A percentile compares a stretch with the other conserved stretches of the same genome.
Evolutionary conservation across 2,888 invertebrate genomes (phyloP).

Genomic region (Torymus texanus): DNA sequence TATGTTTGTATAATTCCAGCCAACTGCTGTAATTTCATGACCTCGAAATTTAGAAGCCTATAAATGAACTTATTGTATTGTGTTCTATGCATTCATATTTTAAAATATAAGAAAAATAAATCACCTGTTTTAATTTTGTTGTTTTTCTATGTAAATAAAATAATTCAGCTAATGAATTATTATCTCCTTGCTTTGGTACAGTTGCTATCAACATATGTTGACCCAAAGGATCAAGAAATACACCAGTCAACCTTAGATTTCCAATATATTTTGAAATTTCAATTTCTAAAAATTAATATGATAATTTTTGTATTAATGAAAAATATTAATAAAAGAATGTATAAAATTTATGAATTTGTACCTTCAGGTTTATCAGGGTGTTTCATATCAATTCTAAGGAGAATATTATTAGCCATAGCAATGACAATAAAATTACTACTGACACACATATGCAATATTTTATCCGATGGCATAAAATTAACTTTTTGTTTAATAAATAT

Average conservation of each 20-base stretch:
- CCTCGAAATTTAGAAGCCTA: conserved; percentile 81
- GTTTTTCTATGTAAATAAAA: conserved; percentile 87
- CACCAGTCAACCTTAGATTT: conserved; percentile 79
- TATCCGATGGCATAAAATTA: conserved; percentile 86
- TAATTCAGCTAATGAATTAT: conserved; percentile 82
- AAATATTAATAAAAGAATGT: conserved; percentile 62
- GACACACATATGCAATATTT: conserved; percentile 87
- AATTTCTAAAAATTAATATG: conserved; percentile 80
- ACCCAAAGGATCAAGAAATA: conserved; percentile 92
- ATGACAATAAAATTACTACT: conserved; percentile 89
- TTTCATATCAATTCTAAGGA: conserved; percentile 88
- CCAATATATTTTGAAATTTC: conserved; percentile 81
- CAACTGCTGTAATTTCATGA: conserved; percentile 93
- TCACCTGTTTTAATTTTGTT: conserved; percentile 82
- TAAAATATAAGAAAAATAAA: conserved; percentile 8
- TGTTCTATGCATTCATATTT: neutral
- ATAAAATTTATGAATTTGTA: conserved; percentile 71
- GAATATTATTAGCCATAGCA: conserved; percentile 87
- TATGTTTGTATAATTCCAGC: conserved; percentile 88
- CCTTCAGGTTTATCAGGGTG: conserved; percentile 88
- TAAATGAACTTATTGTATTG: conserved; percentile 12
- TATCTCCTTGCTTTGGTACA: conserved; percentile 77
- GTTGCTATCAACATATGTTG: conserved; percentile 89
- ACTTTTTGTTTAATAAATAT: conserved; percentile 92
- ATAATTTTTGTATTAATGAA: neutral